Base-by-base conservation (phyloP, 2,888 invertebrate species). In the Brachypterus glaber region DNA sequence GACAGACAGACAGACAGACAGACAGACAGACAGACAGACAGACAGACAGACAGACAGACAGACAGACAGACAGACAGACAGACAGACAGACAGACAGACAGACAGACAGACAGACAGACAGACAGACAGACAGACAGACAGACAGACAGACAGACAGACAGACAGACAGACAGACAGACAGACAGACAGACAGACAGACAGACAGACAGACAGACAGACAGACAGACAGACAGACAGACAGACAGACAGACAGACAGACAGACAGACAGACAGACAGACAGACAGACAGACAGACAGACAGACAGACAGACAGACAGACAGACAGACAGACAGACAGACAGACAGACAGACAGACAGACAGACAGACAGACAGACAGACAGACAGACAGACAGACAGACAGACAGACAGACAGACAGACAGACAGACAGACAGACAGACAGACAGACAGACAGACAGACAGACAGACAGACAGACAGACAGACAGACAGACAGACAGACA, bases 251-350 rank as follows among this genome's bases (percentile, higher is more conserved):
- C 30, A 29, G 30, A 29, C 30, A 29, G 30, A 29, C 30, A 29
- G 30, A 29, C 30, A 29, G 30, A 29, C 30, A 29, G 30, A 29
- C 30, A 29, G 30, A 29, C 30, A 29, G 30, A 29, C 30, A 29
- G 30, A 29, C 30, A 29, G 30, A 29, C 30, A 29, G 30, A 29
- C 30, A 29, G 30, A 29, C 30, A 29, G 30, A 29, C 30, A 29
- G 30, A 29, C 30, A 29, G 30, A 29, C 30, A 29, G 30, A 29
- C 30, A 29, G 16, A 29, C 40, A 50, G 47, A 38, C 46, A 70
- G 69, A 71, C 64, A 35, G 30, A 29, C 30, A 29, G 30, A 43
- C 44, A 39, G 43, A 44, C 43, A 43, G 43, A 43, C 43, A 43
- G 43, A 43, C 43, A 43, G 43, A 44, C 44, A 44, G 43, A 43